phyloP scores from a whole-genome alignment of 2,113 vertebrate species.

The Fukomys damarensis region DNA sequence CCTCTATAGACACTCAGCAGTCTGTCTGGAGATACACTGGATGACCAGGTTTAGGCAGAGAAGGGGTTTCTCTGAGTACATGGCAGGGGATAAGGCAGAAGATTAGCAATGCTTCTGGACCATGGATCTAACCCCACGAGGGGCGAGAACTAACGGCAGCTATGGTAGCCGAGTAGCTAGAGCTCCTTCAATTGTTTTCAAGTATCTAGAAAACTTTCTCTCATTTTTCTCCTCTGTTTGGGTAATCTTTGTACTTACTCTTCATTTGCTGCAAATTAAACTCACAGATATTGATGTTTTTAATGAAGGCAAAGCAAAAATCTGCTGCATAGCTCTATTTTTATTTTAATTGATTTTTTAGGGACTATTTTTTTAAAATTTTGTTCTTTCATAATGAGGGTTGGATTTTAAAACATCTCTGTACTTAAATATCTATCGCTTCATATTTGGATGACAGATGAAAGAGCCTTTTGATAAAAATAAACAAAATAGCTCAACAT shows the following conservation, averaged over 20 bases:
- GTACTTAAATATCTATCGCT: constrained; percentile 66
- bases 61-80: background rate
- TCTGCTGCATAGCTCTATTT: constrained; percentile 37
- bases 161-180: background rate
- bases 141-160: background rate
- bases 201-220: background rate
- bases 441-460: constrained; percentile 62
- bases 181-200: background rate
- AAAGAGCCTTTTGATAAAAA: constrained; percentile 74
- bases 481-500: constrained; percentile 71
- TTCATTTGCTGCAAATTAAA: constrained; percentile 54
- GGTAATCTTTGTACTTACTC: background rate
- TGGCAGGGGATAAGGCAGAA: background rate
- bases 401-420: constrained; percentile 49
- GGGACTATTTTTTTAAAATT: constrained; percentile 25
- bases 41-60: background rate
- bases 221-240: background rate
- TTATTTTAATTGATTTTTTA: constrained; percentile 54
- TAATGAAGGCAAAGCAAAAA: constrained; percentile 54
- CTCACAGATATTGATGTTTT: background rate
- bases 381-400: constrained; percentile 46
- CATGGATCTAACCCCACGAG: fast-evolving
- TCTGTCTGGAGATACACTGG: background rate
- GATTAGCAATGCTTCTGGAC: background rate
- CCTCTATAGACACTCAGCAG: background rate